These are phyloP conservation scores for Leuciscus idus DNA, from an alignment of 2,113 vertebrate species.

Conservation along the genomic window DNA sequence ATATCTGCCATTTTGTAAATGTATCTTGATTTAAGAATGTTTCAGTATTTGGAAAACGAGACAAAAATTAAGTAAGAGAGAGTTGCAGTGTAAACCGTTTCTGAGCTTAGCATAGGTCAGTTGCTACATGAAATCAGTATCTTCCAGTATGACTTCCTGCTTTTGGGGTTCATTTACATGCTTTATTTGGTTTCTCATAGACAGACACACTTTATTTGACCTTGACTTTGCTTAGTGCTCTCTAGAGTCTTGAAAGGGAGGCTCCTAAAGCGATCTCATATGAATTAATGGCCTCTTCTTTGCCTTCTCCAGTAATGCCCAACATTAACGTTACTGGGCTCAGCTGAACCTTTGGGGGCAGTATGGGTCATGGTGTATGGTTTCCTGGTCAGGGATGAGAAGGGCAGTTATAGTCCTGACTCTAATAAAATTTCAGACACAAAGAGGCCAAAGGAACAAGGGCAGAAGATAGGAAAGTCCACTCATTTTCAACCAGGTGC, in stretches of 20 bases:
- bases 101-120: not conserved
- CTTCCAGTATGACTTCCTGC: not conserved
- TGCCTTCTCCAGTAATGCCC: not conserved
- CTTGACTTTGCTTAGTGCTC: not conserved
- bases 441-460: not conserved
- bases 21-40: not conserved
- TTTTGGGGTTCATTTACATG: not conserved
- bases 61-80: not conserved
- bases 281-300: conserved; percentile 17
- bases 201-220: conserved; percentile 1
- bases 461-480: not conserved
- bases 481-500: not conserved
- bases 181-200: not conserved
- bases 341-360: not conserved
- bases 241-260: not conserved
- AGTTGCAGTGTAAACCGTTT: not conserved
- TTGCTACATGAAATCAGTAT: not conserved
- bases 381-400: not conserved
- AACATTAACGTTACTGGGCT: not conserved
- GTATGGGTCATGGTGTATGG: not conserved
- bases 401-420: not conserved
- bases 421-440: not conserved
- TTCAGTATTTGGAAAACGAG: not conserved
- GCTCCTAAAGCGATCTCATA: not conserved
- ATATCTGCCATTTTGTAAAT: not conserved